These are phyloP conservation scores for Pyrgus malvae DNA, from an alignment of 2,888 invertebrate species.

Conservation along the genomic window DNA sequence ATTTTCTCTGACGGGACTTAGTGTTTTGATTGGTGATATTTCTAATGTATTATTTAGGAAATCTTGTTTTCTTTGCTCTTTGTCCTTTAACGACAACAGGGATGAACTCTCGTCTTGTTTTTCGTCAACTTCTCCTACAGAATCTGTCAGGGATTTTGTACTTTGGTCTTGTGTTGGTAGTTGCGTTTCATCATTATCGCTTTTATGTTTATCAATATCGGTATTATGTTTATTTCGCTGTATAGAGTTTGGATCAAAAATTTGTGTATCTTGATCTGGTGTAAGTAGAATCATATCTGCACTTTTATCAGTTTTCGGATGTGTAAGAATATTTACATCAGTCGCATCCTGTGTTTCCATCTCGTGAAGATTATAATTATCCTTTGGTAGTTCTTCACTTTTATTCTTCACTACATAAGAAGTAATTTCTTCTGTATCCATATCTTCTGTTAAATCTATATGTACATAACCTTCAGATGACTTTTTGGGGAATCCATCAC, in stretches of 20 bases:
- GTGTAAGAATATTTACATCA: slow-evolving; percentile 63
- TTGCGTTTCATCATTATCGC: background rate
- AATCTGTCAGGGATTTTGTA: slow-evolving; percentile 40
- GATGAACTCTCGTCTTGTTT: slow-evolving; percentile 53
- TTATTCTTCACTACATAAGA: slow-evolving; percentile 47
- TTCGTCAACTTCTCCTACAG: slow-evolving; percentile 27
- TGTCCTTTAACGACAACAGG: slow-evolving; percentile 53
- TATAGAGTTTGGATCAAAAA: slow-evolving; percentile 1
- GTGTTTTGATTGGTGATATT: slow-evolving; percentile 82
- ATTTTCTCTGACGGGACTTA: slow-evolving; percentile 60
- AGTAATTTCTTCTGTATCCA: slow-evolving; percentile 56
- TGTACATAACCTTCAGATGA: slow-evolving; percentile 45
- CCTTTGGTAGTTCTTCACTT: slow-evolving; percentile 42
- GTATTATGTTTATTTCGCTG: background rate
- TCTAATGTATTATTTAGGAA: slow-evolving; percentile 81
- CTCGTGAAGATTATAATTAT: slow-evolving; percentile 41
- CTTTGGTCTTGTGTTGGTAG: slow-evolving; percentile 33
- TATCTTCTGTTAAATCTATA: slow-evolving; percentile 54
- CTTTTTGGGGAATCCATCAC: slow-evolving; percentile 64
- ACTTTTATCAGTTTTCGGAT: slow-evolving; percentile 35
- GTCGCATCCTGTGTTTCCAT: slow-evolving; percentile 39
- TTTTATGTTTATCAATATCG: slow-evolving; percentile 1
- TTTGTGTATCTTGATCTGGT: background rate
- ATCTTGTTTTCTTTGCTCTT: slow-evolving; percentile 70
- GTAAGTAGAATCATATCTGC: slow-evolving; percentile 14